Evolutionary conservation across 2,888 invertebrate species (phyloP), one percentile per base, ranked within the genome.

Genomic region (Tridacna crocea): DNA sequence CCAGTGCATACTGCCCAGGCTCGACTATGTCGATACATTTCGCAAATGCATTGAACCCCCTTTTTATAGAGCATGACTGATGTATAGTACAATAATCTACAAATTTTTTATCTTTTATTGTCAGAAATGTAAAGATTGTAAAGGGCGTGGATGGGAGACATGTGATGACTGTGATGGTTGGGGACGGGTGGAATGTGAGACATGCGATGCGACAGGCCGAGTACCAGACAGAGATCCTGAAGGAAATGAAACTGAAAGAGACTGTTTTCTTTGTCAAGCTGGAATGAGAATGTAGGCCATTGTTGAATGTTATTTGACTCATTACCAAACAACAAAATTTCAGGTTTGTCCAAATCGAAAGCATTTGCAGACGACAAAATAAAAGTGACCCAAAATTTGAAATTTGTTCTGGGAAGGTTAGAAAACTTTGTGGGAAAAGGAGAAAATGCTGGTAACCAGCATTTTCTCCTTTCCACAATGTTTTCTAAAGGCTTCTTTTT

Each of bases 101-200:
- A n/a, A n/a, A n/a, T n/a, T n/a, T n/a, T n/a, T n/a, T 46, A 17
- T 22, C 36, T 12, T 46, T 36, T 15, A 68, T 58, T 77, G 78
- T 22, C 76, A 86, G 86, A 86, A 86, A 86, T 86, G 86, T 60
- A 83, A 83, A 68, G 86, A 86, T 75, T 86, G 86, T 76, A 86
- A 86, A 66, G 86, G 86, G 10, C 79, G 82, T 46, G 86, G 86
- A 0, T 86, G 80, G 79, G 86, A 86, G 55, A 82, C 75, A 13
- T 86, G 86, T 80, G 86, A 86, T 48, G 83, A 83, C 6, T 86
- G 86, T 74, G 83, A 80, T 68, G 86, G 86, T 19, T 83, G 83
- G 86, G 83, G 86, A 46, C 74, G 46, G 46, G 75, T 73, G 10
- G 86, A 86, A 48, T 83, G 83, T 78, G 80, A 83, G 3, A 13